These are phyloP conservation scores for Saccopteryx bilineata DNA, from an alignment of 2,113 vertebrate genomes.

Conservation along the genomic window DNA sequence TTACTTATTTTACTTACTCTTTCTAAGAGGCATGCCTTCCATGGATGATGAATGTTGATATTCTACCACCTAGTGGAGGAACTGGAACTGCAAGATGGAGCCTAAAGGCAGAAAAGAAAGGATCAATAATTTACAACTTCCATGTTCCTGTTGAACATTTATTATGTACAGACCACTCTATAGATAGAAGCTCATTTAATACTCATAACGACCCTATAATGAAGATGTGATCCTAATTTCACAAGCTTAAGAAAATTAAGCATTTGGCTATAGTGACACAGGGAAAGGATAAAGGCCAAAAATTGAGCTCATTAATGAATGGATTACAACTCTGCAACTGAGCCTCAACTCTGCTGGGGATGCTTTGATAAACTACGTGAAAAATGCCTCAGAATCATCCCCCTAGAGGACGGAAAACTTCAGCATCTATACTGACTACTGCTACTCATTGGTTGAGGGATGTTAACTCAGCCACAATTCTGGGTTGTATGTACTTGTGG, in stretches of 20 bases:
- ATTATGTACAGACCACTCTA: neutral
- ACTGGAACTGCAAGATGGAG: constrained; percentile 52
- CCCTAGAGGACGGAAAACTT: neutral
- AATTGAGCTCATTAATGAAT: constrained; percentile 18
- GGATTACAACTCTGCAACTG: constrained; percentile 27
- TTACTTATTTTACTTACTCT: constrained; percentile 72
- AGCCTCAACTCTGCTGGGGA: neutral
- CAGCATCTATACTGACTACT: neutral
- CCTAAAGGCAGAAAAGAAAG: constrained; percentile 35
- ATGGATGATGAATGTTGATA: constrained; percentile 76
- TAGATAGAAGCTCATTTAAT: constrained; percentile 5
- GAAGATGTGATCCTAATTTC: neutral
- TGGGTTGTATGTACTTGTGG: constrained; percentile 7
- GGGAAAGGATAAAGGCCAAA: constrained; percentile 11
- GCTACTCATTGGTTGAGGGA: neutral
- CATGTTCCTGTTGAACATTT: neutral
- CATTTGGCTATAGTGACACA: neutral
- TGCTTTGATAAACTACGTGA: neutral
- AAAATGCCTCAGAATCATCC: neutral
- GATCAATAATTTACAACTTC: neutral
- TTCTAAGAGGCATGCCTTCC: constrained; percentile 35
- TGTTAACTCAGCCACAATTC: neutral
- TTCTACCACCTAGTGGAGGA: constrained; percentile 83
- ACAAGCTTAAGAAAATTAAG: constrained; percentile 61
- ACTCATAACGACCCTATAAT: neutral